Evolutionary conservation across 2,888 invertebrate genomes (phyloP), one percentile per base, ranked within the genome.

Genomic region (Rhamphomyia laevipes): DNA sequence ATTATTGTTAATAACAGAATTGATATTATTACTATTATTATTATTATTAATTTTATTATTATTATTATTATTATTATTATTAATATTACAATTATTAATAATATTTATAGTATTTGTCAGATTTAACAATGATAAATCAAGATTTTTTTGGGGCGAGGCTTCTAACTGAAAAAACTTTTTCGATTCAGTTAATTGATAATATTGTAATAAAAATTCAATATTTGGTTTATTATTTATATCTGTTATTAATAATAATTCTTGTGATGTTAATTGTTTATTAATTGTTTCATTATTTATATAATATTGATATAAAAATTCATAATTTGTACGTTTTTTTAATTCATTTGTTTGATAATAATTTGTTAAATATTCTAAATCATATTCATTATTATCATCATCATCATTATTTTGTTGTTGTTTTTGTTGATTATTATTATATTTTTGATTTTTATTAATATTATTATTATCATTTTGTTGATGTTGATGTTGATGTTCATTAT

Each of bases 141-240:
- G 60, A 59, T 58, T 61, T 62, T 51, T 56, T 62, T 63, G 63
- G 61, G 67, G 66, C 64, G 68, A 67, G 67, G 68, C 68, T 60
- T 66, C 65, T 66, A 68, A 66, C 62, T 69, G 70, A 67, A 70
- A 68, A 68, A 70, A 69, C 65, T 68, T 68, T 57, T 69, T 70
- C 33, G 69, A 69, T 58, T 70, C 70, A 50, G 63, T 67, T 15
- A 70, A 58, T 59, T 70, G 70, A 53, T 70, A 70, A 51, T 67
- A 70, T 57, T 70, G 70, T 23, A 67, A 52, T 12, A 70, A 56
- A 51, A 65, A 67, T 45, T 70, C 69, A 51, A 70, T 63, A 35
- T 60, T 63, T 35, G 67, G 69, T 44, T 67, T 67, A 33, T 61
- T 61, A 45, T 55, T 48, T 50, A 18, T 10, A 35, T 17, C 16